A percentile compares a stretch with the other conserved stretches of the same genome.
These are phyloP conservation scores for Drepana arcuata DNA, from an alignment of 1,140 invertebrate genomes.

Conservation along the genomic window DNA sequence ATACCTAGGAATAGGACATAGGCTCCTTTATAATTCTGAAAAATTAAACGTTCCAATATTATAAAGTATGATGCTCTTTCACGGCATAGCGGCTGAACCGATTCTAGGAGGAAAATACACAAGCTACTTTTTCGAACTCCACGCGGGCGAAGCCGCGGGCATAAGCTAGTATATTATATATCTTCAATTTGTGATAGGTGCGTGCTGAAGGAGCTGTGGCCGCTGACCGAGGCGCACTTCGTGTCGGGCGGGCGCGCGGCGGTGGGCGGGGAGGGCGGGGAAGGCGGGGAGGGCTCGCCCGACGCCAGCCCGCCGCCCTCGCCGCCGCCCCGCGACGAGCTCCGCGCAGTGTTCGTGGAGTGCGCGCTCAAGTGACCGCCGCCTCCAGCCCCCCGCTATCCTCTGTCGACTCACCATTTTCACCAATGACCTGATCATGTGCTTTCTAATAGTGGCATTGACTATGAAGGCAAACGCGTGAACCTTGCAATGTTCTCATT, in stretches of 20 bases:
- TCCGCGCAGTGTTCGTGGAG: conserved; percentile 40
- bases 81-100: too few relatives aligned
- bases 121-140: too few relatives aligned
- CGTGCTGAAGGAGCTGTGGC: conserved; percentile 44
- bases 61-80: background rate
- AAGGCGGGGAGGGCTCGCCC: conserved; percentile 9
- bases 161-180: background rate
- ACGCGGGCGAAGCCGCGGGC: background rate
- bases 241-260: conserved; percentile 13
- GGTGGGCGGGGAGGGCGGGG: too few relatives aligned
- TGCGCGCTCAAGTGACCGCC: conserved; percentile 47
- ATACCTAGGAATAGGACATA: too few relatives aligned
- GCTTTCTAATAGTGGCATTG: too few relatives aligned
- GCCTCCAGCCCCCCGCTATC: background rate
- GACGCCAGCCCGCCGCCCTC: conserved; percentile 6
- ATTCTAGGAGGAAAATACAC: too few relatives aligned
- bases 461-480: too few relatives aligned
- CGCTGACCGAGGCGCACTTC: conserved; percentile 38
- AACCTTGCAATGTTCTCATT: too few relatives aligned
- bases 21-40: background rate
- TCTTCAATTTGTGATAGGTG: conserved; percentile 19
- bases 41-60: background rate
- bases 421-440: too few relatives aligned
- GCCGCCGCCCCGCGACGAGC: conserved; percentile 4
- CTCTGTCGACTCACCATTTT: background rate